Conservation (phyloP, 2,888 invertebrate genomes). For the Microdon myrmicae region DNA sequence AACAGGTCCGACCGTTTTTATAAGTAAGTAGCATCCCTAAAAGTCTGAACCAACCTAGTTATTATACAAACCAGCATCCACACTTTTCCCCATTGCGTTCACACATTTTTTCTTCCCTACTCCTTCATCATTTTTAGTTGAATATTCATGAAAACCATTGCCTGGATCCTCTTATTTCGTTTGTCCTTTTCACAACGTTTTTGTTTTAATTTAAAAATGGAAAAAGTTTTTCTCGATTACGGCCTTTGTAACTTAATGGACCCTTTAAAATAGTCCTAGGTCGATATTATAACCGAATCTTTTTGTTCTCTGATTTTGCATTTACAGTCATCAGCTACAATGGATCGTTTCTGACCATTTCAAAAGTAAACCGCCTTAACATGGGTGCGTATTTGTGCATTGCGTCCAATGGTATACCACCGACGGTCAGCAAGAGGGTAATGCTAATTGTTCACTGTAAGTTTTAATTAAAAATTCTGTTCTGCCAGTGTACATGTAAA, state of each 20-base stretch:
- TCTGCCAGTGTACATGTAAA: conserved; percentile 10
- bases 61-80: too few relatives aligned
- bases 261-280: conserved; percentile 5
- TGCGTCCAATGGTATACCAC: conserved; percentile 84
- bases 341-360: conserved; percentile 77
- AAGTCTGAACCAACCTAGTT: too few relatives aligned
- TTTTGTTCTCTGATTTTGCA: conserved; percentile 5
- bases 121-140: too few relatives aligned
- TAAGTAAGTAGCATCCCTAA: too few relatives aligned
- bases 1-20: too few relatives aligned
- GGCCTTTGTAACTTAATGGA: conserved; percentile 5
- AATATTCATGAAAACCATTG: too few relatives aligned
- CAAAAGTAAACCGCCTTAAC: conserved; percentile 78
- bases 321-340: conserved; percentile 73
- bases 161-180: too few relatives aligned
- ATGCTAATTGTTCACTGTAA: conserved; percentile 86
- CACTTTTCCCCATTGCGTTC: too few relatives aligned
- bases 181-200: background rate
- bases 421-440: conserved; percentile 82
- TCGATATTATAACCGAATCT: conserved; percentile 3
- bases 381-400: conserved; percentile 86
- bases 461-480: conserved; percentile 63
- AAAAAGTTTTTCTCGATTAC: conserved; percentile 2
- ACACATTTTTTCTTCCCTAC: too few relatives aligned
- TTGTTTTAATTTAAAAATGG: conserved; percentile 2